Evolutionary conservation across 2,113 vertebrate species (phyloP).

Genomic region (Gyps fulvus): DNA sequence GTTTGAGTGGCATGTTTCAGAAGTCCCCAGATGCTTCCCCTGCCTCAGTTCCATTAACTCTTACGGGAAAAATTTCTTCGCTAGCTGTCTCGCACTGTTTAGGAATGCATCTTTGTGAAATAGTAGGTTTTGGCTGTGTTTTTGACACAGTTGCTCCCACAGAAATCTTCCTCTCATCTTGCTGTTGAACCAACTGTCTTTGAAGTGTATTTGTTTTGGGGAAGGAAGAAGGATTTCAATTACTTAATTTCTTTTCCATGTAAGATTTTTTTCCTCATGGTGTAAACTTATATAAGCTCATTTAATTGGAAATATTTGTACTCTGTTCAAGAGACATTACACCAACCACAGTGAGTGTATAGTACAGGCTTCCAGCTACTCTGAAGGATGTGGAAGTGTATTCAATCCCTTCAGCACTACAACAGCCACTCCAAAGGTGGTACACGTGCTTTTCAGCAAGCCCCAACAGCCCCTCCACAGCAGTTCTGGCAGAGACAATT

Average conservation of each 20-base stretch:
- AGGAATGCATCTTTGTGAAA: not conserved
- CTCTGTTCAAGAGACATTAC: not conserved
- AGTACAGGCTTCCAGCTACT: not conserved
- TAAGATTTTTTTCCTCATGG: not conserved
- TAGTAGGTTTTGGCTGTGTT: not conserved
- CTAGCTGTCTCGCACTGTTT: not conserved
- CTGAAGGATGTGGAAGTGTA: not conserved
- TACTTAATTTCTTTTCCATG: not conserved
- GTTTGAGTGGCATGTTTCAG: not conserved
- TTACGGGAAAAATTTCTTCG: not conserved
- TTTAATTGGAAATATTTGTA: not conserved
- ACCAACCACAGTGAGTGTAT: not conserved
- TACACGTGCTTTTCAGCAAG: not conserved
- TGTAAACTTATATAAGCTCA: not conserved
- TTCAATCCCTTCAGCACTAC: not conserved
- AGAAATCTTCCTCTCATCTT: not conserved
- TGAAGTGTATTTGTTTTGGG: not conserved
- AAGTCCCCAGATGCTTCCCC: not conserved
- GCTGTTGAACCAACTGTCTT: not conserved
- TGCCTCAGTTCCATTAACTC: not conserved
- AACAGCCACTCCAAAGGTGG: not conserved
- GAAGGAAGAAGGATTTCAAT: not conserved
- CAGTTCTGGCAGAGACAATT: not conserved
- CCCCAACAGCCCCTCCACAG: not conserved
- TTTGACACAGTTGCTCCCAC: not conserved